Percentiles rank a stretch among this genome's conserved stretches.
These are phyloP conservation scores for Eurytoma californica DNA, from an alignment of 2,888 invertebrate genomes.

Conservation along the genomic window DNA sequence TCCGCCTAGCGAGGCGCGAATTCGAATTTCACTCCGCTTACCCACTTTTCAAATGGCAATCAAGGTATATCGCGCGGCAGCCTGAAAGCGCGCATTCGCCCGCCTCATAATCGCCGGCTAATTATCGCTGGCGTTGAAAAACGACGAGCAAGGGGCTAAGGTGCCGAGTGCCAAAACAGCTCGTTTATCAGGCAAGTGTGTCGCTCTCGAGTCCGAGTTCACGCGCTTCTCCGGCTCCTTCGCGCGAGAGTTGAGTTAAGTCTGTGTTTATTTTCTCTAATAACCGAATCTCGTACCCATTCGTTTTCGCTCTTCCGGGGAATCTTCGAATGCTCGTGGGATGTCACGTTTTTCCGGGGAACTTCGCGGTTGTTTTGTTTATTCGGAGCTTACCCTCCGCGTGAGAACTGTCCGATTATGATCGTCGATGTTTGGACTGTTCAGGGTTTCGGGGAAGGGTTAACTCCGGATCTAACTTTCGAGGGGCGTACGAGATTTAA, in stretches of 20 bases:
- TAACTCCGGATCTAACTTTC: too few relatives aligned
- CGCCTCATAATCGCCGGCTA: constrained; percentile 32
- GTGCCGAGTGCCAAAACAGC: constrained; percentile 9
- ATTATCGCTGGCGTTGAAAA: constrained; percentile 22
- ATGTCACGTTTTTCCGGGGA: constrained; percentile 1
- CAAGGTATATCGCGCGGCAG: background rate
- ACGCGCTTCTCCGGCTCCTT: constrained; percentile 5
- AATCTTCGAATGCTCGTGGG: constrained; percentile 13
- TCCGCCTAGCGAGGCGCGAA: background rate
- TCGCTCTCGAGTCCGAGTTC: background rate
- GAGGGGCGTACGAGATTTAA: too few relatives aligned
- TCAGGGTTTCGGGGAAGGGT: background rate
- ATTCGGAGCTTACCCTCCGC: background rate
- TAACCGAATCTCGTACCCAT: constrained; percentile 14
- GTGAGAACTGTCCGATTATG: constrained; percentile 16
- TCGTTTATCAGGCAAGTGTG: too few relatives aligned
- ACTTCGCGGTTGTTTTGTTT: background rate
- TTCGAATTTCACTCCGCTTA: background rate
- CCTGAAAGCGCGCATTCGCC: background rate
- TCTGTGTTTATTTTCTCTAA: constrained; percentile 38
- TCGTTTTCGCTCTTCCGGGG: background rate
- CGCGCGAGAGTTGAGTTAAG: constrained; percentile 38
- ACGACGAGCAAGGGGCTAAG: background rate
- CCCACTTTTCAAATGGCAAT: constrained; percentile 13
- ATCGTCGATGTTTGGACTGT: constrained; percentile 13